Evolutionary conservation across 1,140 invertebrate species (phyloP).

Genomic region (Lasioglossum albipes): DNA sequence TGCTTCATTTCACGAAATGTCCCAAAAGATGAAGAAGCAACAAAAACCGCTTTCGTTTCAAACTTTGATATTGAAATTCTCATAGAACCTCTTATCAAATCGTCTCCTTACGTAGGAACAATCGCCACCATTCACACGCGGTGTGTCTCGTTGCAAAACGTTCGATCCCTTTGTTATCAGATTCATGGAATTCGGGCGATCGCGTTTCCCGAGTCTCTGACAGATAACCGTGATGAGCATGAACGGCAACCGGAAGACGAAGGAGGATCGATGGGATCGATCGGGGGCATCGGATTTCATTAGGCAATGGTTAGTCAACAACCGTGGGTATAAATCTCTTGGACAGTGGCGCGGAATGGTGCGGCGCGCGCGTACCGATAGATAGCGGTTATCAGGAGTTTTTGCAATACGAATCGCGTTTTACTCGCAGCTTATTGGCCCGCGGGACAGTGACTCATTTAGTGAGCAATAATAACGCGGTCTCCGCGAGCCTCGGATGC

Average conservation of each 20-base stretch:
- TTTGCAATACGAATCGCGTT: constrained; percentile 48
- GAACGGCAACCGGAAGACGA: background rate
- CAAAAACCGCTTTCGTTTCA: too few relatives aligned
- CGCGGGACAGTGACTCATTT: constrained; percentile 60
- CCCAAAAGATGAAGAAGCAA: too few relatives aligned
- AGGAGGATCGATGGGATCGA: constrained; percentile 43
- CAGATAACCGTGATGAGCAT: constrained; percentile 6
- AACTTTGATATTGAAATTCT: too few relatives aligned
- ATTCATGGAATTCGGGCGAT: constrained; percentile 41
- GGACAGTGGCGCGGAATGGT: background rate
- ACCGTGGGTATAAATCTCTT: constrained; percentile 51
- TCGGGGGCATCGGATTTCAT: constrained; percentile 65
- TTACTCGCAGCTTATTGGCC: constrained; percentile 27
- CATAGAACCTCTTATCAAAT: background rate
- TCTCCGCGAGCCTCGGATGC: background rate
- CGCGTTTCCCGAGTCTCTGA: constrained; percentile 14
- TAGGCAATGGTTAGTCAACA: constrained; percentile 51
- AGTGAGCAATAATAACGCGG: constrained; percentile 54
- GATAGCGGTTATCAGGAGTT: constrained; percentile 63
- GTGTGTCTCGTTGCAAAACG: background rate
- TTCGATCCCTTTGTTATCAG: constrained; percentile 9
- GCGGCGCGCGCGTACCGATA: constrained; percentile 21
- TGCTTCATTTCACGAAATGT: too few relatives aligned
- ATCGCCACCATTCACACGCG: background rate
- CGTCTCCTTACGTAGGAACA: background rate